These are phyloP conservation scores for Nycticryphes semicollaris DNA, from an alignment of 2,113 vertebrate genomes.

Conservation along the genomic window DNA sequence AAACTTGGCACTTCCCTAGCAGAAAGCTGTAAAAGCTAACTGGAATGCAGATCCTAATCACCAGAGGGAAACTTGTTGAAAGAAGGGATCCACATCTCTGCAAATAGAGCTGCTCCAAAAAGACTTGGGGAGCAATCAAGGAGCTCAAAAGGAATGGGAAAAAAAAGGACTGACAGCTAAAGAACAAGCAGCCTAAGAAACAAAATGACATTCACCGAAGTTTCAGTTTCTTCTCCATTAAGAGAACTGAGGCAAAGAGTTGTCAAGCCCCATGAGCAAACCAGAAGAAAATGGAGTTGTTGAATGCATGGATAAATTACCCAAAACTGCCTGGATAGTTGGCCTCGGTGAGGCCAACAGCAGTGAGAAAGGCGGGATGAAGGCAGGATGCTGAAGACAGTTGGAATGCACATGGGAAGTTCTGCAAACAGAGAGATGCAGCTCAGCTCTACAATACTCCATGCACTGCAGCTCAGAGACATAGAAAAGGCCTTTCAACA, in stretches of 20 bases:
- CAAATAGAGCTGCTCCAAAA: neutral
- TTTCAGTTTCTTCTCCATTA: neutral
- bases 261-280: neutral
- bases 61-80: slow-evolving; percentile 30
- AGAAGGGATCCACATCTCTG: slow-evolving; percentile 29
- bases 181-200: neutral
- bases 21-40: slow-evolving; percentile 7
- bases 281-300: neutral
- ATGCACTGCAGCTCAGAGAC: neutral
- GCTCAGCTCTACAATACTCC: neutral
- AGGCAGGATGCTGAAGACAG: neutral
- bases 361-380: neutral
- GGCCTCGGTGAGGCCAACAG: neutral
- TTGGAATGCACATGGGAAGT: neutral
- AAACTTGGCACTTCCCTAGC: slow-evolving; percentile 36
- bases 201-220: neutral
- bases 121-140: neutral
- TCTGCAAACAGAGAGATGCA: neutral
- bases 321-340: neutral
- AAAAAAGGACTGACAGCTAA: neutral
- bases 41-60: slow-evolving; percentile 59
- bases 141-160: neutral
- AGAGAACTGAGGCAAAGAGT: neutral
- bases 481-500: neutral
- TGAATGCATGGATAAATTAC: neutral